Evolutionary conservation across 2,888 invertebrate species (phyloP).

Genomic region (Megaustenia siamemsis): DNA sequence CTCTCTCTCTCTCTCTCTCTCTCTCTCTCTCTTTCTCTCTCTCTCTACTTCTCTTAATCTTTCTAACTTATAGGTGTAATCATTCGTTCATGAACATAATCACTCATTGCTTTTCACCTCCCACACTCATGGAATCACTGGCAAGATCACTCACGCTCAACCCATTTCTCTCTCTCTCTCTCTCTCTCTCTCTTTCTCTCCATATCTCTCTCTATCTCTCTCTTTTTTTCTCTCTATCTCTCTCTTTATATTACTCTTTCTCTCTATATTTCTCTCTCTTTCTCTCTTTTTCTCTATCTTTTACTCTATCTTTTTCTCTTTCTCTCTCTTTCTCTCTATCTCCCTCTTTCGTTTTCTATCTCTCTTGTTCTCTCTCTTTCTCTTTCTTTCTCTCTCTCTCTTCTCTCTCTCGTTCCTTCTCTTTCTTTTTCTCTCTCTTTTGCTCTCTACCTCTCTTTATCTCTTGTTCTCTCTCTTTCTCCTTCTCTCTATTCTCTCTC

Average conservation of each 20-base stretch:
- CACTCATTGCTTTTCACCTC: no score
- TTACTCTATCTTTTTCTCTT: background rate
- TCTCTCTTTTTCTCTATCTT: background rate
- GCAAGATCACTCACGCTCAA: no score
- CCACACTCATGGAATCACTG: no score
- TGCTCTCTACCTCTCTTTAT: no score
- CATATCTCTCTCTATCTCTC: background rate
- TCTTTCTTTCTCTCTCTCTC: background rate
- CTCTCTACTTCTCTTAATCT: background rate
- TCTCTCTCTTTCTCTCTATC: background rate
- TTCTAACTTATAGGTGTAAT: background rate
- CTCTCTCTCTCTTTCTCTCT: constrained; percentile 14
- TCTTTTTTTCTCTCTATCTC: background rate
- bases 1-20: background rate
- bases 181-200: background rate
- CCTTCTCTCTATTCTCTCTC: no score
- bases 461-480: no score
- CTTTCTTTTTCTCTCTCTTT: no score
- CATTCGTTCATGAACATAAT: no score
- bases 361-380: no score
- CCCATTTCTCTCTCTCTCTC: background rate
- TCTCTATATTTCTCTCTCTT: background rate
- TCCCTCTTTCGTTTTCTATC: no score
- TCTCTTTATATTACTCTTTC: background rate
- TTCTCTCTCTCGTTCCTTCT: no score